Base-by-base conservation (phyloP, 1,140 invertebrate species). In the Papilio polytes region DNA sequence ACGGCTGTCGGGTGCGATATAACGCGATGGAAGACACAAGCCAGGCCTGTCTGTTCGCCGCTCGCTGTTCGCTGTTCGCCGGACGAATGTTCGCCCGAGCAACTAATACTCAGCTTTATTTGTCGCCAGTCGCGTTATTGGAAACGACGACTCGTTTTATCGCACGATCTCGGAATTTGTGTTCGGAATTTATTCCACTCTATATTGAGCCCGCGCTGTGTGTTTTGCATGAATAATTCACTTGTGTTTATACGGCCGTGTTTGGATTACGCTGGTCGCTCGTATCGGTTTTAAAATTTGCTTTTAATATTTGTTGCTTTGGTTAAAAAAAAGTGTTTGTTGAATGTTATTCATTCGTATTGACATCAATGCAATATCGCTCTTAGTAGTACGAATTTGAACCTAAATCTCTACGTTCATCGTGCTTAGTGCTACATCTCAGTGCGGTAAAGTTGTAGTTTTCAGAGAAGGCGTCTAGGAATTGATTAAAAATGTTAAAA, bases 151-250 rank as follows among this genome's bases (percentile, higher is more conserved):
- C 26, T 41, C 76, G 85, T 85, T 86, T 85, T 85, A 86, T 86
- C 85, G 80, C 81, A 80, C 82, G 82, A 84, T 86, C 82, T 84
- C 83, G 82, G 85, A 86, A 86, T 86, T 85, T 85, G 81, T 83
- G 85, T 84, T 76, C 80, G 81, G 83, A 83, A 85, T 87, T 84
- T 80, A 82, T 81, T 81, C 70, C 81, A 82, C 66, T 82, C 78
- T 84, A 84, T 85, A 84, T 86, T 83, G 82, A 84, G 80, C 80
- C 77, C 53, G 80, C 36, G 41, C 41, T 78, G 77, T 78, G 77
- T 78, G 53, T 78, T 78, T 78, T 78, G 77, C 77, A 78, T 78
- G 77, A 78, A 78, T 78, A 78, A 78, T 78, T 78, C 77, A 78
- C 77, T 41, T 63, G 77, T 66, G 77, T 78, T 78, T 78, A 44